Evolutionary conservation across 1,140 invertebrate species (phyloP), one percentile per base, ranked within the genome.

Genomic region (Drosophila triauraria): DNA sequence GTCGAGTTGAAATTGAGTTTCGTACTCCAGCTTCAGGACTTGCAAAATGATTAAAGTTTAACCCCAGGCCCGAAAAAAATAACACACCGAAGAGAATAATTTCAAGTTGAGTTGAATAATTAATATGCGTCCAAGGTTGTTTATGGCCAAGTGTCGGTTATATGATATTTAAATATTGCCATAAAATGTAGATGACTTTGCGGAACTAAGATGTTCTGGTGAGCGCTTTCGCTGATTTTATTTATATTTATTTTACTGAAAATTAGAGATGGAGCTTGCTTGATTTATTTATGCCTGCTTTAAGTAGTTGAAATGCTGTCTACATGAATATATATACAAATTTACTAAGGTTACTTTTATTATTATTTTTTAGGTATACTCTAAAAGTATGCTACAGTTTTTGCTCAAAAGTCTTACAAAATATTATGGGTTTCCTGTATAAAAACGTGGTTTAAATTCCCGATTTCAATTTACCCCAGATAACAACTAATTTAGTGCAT

Each of bases 91-190:
- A n/a, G 46, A 25, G 56, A 68, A 51, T 53, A 77, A 78, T 68
- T 75, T 63, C 53, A 76, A 76, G 65, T 83, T 59, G 47, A 64
- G 65, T 40, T 79, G 35, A 70, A 87, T 87, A 77, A 87, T 82
- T 87, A 77, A 86, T 86, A 65, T 40, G 56, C 68, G 80, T 62
- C 80, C 75, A 88, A 88, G 83, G 84, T 87, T 86, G 69, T 72
- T 80, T 69, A 72, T 77, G 75, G 47, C 72, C 81, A 69, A 87
- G 56, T 86, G 82, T 87, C 70, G 68, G 79, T 65, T 59, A 79
- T 83, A 67, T 71, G 67, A 86, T 77, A 83, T 83, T 87, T 67
- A 86, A 80, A 80, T 82, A 68, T 69, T 58, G 42, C 62, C 67
- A 79, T 80, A 76, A 82, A 80, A 68, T 83, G 56, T 47, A 67